Evolutionary conservation across 1,140 invertebrate species (phyloP).

Genomic region (Drosophila novamexicana): DNA sequence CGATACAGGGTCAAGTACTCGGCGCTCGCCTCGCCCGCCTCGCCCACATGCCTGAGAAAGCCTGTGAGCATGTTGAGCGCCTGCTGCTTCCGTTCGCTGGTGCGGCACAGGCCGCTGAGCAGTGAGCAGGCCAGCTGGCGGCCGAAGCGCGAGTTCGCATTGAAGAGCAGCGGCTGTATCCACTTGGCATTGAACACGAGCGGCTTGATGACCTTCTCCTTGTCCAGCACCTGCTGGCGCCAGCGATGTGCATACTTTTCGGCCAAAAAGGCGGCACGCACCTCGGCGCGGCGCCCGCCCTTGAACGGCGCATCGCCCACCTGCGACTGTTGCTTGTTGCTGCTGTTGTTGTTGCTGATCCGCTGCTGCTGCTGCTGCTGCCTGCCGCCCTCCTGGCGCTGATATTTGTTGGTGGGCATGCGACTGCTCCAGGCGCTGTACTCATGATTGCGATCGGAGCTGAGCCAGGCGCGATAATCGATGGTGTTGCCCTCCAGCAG

Average conservation of each 20-base stretch:
- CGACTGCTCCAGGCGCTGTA: conserved; percentile 88
- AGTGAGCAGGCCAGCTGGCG: conserved; percentile 95
- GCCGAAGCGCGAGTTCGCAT: conserved; percentile 94
- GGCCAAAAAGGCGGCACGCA: conserved; percentile 87
- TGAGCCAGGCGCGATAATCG: conserved; percentile 91
- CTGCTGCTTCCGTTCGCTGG: conserved; percentile 84
- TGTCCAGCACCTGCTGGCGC: conserved; percentile 83
- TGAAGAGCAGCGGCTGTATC: conserved; percentile 95
- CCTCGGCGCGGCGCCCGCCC: conserved; percentile 63
- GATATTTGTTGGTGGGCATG: conserved; percentile 56
- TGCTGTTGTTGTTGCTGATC: conserved; percentile 23
- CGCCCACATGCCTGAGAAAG: conserved; percentile 93
- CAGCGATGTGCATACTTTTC: conserved; percentile 91
- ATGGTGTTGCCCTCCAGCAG: conserved; percentile 88
- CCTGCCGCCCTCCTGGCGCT: conserved; percentile 14
- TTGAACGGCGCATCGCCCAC: conserved; percentile 7
- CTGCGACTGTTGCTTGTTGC: conserved; percentile 1
- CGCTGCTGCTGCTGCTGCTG: conserved; percentile 27
- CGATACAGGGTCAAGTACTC: conserved; percentile 96
- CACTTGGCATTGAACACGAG: conserved; percentile 87
- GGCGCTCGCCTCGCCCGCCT: conserved; percentile 95
- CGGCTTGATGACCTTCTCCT: conserved; percentile 60
- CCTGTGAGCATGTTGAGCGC: conserved; percentile 94
- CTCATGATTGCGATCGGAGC: conserved; percentile 89
- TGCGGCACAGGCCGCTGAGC: conserved; percentile 91